These are phyloP conservation scores for Micrastur ruficollis DNA, from an alignment of 2,797 vertebrate genomes.

Conservation along the genomic window DNA sequence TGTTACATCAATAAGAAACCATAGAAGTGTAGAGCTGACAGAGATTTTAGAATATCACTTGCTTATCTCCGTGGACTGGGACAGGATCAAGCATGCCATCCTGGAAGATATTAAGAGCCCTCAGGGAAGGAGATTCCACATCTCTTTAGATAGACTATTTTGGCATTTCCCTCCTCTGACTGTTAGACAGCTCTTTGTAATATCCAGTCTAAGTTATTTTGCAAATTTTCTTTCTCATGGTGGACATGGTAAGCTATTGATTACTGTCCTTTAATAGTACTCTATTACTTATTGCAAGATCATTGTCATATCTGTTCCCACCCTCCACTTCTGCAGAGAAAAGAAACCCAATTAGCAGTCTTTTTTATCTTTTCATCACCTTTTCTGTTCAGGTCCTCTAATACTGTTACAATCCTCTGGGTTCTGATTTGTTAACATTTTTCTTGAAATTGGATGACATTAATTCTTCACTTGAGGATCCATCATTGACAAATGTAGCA, in stretches of 20 bases:
- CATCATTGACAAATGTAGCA: background rate
- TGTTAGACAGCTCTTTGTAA: background rate
- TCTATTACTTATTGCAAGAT: background rate
- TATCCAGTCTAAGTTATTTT: background rate
- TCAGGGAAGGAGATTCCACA: background rate
- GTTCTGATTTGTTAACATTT: background rate
- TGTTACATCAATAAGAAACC: slow-evolving; percentile 42
- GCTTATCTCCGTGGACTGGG: background rate
- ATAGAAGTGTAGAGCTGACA: background rate
- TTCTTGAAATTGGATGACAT: background rate
- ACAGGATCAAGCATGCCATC: slow-evolving; percentile 33
- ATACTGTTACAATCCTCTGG: background rate
- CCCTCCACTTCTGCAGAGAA: background rate
- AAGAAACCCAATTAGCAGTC: background rate
- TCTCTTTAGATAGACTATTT: background rate
- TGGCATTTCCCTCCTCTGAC: background rate
- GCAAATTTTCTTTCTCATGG: background rate
- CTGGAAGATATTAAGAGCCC: slow-evolving; percentile 23
- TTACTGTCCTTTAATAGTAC: background rate
- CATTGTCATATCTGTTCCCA: background rate
- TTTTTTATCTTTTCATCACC: background rate
- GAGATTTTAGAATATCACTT: background rate
- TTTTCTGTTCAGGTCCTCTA: background rate
- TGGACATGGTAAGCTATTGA: background rate
- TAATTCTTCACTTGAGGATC: background rate